phyloP scores from a whole-genome alignment of 2,113 vertebrate species.

The Eurystomus gularis region DNA sequence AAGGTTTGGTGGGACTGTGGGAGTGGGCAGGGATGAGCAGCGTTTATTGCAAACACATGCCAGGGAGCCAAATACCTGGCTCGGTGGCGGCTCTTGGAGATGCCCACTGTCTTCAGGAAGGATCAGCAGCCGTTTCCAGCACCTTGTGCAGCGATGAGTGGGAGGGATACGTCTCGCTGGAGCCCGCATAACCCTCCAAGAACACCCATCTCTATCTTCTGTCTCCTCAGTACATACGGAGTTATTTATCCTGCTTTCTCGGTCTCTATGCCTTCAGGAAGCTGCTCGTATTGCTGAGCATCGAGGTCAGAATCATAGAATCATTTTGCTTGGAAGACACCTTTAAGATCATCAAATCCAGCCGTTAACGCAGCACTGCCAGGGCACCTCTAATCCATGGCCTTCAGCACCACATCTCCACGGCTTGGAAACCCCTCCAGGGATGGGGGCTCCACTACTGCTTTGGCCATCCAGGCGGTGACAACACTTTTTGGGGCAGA shows the following conservation, averaged over 20 bases:
- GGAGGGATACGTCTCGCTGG: fast-evolving
- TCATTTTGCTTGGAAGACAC: too few species aligned
- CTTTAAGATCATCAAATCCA: too few species aligned
- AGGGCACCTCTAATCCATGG: too few species aligned
- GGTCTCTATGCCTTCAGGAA: background rate
- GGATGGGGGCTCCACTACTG: too few species aligned
- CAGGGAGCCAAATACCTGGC: fast-evolving
- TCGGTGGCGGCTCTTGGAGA: fast-evolving
- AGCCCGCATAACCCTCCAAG: fast-evolving
- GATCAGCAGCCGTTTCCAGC: background rate
- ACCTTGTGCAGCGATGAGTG: fast-evolving
- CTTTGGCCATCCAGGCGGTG: too few species aligned
- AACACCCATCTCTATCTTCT: background rate
- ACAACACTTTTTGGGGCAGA: too few species aligned
- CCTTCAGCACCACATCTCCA: too few species aligned
- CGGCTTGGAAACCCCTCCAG: too few species aligned
- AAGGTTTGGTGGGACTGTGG: fast-evolving
- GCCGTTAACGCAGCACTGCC: too few species aligned
- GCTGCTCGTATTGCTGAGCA: too few species aligned
- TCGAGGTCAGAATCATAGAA: background rate
- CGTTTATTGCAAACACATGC: fast-evolving
- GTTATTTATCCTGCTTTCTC: background rate
- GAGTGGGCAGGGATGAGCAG: background rate
- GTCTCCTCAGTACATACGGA: fast-evolving
- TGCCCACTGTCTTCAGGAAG: fast-evolving